Conservation (phyloP, 2,797 vertebrate genomes). For the Nasua narica region DNA sequence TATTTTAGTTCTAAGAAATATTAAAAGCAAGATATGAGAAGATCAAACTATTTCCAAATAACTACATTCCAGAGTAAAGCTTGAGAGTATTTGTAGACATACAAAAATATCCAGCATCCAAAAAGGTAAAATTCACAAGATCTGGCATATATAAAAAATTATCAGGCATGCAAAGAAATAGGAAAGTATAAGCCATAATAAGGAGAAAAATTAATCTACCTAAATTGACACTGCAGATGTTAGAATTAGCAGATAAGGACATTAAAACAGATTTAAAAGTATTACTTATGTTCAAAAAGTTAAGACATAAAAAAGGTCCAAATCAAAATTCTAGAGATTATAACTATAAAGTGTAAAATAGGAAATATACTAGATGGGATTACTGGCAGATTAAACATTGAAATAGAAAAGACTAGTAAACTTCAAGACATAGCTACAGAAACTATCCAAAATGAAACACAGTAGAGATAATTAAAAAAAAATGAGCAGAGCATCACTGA, state of each 20-base stretch:
- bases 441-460: not conserved
- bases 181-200: not conserved
- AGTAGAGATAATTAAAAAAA: not conserved
- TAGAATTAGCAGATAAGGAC: not conserved
- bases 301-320: not conserved
- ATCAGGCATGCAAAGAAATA: not conserved
- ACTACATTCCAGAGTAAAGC: slow-evolving; percentile 9
- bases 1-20: not conserved
- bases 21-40: slow-evolving; percentile 1
- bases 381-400: not conserved
- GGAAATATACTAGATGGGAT: not conserved
- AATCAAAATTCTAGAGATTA: not conserved
- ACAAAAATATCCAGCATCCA: not conserved
- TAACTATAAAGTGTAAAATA: not conserved
- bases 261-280: not conserved
- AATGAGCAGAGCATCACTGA: not conserved
- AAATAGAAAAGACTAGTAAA: not conserved
- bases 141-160: not conserved
- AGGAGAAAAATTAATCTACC: not conserved
- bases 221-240: not conserved
- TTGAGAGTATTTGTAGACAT: not conserved
- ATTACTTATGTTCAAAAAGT: not conserved
- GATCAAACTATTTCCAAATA: not conserved
- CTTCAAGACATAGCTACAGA: not conserved
- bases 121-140: not conserved